A percentile compares a stretch with the other conserved stretches of the same genome.
Conservation (phyloP, 1,140 invertebrate species). For the Achatina immaculata region DNA sequence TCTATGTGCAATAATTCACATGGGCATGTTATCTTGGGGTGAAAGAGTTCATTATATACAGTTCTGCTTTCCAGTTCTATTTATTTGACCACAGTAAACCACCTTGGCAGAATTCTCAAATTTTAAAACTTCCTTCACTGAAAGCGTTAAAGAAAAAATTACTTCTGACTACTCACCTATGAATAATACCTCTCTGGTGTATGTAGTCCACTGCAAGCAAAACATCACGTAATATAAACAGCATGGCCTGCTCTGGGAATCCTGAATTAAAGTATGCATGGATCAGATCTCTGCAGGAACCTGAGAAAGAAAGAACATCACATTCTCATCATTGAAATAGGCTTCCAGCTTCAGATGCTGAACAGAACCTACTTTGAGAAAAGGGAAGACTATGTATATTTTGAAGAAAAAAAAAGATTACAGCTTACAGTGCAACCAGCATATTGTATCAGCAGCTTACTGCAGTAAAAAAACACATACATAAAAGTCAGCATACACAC, state of each 20-base stretch:
- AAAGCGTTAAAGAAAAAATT: too few species aligned
- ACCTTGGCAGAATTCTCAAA: too few species aligned
- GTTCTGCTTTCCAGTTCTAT: too few species aligned
- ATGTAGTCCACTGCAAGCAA: conserved; percentile 86
- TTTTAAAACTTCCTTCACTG: too few species aligned
- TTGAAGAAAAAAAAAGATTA: neutral
- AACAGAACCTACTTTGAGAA: neutral
- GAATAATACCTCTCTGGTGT: conserved; percentile 86
- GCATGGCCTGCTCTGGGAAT: conserved; percentile 84
- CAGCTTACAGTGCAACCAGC: neutral
- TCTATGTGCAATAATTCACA: too few species aligned
- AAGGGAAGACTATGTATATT: neutral
- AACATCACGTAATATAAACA: conserved; percentile 84
- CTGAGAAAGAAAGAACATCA: conserved; percentile 43
- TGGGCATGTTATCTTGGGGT: too few species aligned
- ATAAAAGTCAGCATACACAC: neutral
- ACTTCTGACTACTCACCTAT: conserved; percentile 80
- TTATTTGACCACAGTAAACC: too few species aligned
- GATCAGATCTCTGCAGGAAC: conserved; percentile 84
- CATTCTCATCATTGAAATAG: neutral
- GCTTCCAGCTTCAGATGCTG: neutral
- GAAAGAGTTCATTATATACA: too few species aligned
- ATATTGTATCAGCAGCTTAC: too few species aligned
- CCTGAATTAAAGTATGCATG: conserved; percentile 83
- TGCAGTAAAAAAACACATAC: neutral